Percentiles rank a stretch among this genome's conserved stretches.
These are phyloP conservation scores for Drosophila falleni DNA, from an alignment of 2,888 invertebrate genomes.

Conservation along the genomic window DNA sequence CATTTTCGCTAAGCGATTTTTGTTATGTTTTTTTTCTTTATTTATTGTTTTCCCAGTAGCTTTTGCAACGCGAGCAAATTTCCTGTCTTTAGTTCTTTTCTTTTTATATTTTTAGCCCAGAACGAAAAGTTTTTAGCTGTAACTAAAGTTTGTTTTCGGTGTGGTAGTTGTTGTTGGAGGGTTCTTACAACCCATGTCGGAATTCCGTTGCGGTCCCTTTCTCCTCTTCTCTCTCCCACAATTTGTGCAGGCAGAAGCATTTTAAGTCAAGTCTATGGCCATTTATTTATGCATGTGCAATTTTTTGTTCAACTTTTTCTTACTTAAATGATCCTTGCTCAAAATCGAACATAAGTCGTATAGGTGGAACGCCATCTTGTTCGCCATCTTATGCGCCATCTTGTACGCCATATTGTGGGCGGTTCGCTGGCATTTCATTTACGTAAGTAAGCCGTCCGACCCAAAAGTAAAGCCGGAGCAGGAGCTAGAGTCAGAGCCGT, in stretches of 20 bases:
- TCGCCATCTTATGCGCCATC: constrained; percentile 25
- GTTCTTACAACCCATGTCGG: constrained; percentile 28
- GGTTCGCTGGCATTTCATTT: constrained; percentile 27
- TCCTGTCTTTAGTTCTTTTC: constrained; percentile 50
- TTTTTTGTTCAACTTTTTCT: constrained; percentile 47
- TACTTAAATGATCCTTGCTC: constrained; percentile 61
- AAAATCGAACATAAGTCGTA: constrained; percentile 44
- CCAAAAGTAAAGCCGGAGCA: constrained; percentile 1
- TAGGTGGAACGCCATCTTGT: constrained; percentile 30
- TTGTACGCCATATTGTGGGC: constrained; percentile 32
- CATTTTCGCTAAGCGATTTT: constrained; percentile 52
- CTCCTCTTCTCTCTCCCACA: not conserved
- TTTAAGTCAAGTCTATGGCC: constrained; percentile 58
- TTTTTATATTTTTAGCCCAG: constrained; percentile 34
- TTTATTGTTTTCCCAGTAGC: constrained; percentile 37
- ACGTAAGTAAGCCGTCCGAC: constrained; percentile 34
- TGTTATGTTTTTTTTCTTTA: constrained; percentile 21
- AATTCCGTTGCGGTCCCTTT: constrained; percentile 27
- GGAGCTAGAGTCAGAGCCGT: not conserved
- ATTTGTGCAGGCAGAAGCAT: constrained; percentile 29
- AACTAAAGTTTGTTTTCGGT: constrained; percentile 39
- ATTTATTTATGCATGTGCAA: constrained; percentile 69
- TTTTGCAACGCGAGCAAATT: constrained; percentile 60
- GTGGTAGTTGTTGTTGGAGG: constrained; percentile 13
- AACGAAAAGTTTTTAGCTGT: constrained; percentile 44